These are phyloP conservation scores for Cosmia pyralina DNA, from an alignment of 2,888 invertebrate genomes.

Conservation along the genomic window DNA sequence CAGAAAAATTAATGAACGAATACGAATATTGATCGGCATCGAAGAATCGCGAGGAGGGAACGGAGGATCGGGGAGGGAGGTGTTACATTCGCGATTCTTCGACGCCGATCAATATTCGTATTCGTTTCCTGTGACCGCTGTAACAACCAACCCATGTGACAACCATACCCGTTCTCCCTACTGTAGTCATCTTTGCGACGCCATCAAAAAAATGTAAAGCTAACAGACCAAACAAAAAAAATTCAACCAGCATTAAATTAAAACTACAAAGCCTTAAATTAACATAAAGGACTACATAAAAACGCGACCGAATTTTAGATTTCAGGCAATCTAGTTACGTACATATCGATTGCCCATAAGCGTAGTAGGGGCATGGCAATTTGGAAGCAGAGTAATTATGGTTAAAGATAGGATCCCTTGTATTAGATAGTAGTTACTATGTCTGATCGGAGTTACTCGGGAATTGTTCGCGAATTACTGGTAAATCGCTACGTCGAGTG, in stretches of 20 bases:
- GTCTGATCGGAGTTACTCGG: slow-evolving; percentile 46
- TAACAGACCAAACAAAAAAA: no score
- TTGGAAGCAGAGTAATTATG: slow-evolving; percentile 24
- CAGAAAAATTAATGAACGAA: no score
- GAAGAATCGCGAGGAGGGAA: no score
- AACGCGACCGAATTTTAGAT: slow-evolving; percentile 31
- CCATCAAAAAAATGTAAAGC: background rate
- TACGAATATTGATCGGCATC: no score
- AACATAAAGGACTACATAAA: slow-evolving; percentile 26
- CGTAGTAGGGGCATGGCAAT: slow-evolving; percentile 38
- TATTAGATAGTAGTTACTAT: slow-evolving; percentile 41
- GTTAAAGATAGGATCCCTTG: slow-evolving; percentile 48
- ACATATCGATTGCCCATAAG: slow-evolving; percentile 54
- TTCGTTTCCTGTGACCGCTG: no score
- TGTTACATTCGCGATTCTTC: no score
- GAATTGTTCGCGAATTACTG: slow-evolving; percentile 20
- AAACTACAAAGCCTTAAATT: background rate
- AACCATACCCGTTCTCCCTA: no score
- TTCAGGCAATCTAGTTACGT: slow-evolving; percentile 31
- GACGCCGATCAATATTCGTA: no score
- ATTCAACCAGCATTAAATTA: background rate
- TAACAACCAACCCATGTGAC: no score
- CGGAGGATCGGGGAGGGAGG: no score
- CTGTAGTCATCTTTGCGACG: background rate
- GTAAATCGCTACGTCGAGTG: slow-evolving; percentile 11